phyloP scores from a whole-genome alignment of 2,797 vertebrate genomes.

The Sebastes steindachneri region DNA sequence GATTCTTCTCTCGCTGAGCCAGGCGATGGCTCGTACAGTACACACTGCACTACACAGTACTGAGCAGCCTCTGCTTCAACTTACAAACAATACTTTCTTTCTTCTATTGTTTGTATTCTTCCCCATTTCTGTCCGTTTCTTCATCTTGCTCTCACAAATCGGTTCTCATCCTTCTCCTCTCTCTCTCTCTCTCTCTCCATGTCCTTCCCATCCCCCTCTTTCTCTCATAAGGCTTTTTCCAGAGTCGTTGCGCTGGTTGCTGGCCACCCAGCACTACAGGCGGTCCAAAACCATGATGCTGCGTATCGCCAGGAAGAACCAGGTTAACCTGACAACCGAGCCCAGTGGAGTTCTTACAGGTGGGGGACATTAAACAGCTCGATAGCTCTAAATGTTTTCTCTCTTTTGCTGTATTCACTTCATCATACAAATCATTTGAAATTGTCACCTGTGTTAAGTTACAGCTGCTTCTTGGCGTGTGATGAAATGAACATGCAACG shows the following conservation, averaged over 20 bases:
- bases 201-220: neutral
- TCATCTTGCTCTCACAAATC: conserved; percentile 27
- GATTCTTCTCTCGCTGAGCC: conserved; percentile 56
- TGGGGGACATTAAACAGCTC: conserved; percentile 62
- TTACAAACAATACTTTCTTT: conserved; percentile 71
- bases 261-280: conserved; percentile 95
- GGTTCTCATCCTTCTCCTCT: conserved; percentile 27
- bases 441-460: neutral
- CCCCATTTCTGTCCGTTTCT: conserved; percentile 11
- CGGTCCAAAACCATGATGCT: conserved; percentile 92
- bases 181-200: neutral
- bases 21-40: conserved; percentile 76
- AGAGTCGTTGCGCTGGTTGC: conserved; percentile 95
- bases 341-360: conserved; percentile 89
- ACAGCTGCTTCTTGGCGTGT: conserved; percentile 25
- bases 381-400: neutral
- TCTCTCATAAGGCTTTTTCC: conserved; percentile 90
- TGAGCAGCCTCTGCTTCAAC: conserved; percentile 33
- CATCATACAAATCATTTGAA: neutral
- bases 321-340: conserved; percentile 84
- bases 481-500: conserved; percentile 51
- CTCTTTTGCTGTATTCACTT: conserved; percentile 8
- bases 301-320: conserved; percentile 89
- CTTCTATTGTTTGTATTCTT: conserved; percentile 50
- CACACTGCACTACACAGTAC: conserved; percentile 51